Percentiles rank a stretch among this genome's conserved stretches.
Conservation (phyloP, 2,888 invertebrate species). For the Axea sp. region DNA sequence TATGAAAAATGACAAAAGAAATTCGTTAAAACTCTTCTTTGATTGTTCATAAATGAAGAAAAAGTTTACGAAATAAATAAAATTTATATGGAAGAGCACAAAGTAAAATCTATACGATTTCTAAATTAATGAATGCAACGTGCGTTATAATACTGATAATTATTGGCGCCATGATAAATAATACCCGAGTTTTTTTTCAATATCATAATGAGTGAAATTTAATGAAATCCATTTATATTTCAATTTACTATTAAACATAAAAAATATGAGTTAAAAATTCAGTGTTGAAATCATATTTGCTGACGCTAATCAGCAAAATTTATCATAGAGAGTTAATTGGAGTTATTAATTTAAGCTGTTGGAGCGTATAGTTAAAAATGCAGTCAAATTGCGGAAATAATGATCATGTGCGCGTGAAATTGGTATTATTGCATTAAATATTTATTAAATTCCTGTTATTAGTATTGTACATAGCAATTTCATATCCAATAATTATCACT, state of each 20-base stretch:
- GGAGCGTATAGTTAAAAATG: conserved; percentile 11
- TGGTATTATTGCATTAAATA: conserved; percentile 38
- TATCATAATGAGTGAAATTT: too few species aligned
- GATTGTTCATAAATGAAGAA: too few species aligned
- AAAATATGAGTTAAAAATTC: conserved; percentile 19
- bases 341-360: conserved; percentile 48
- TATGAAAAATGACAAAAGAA: too few species aligned
- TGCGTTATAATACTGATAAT: too few species aligned
- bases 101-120: too few species aligned
- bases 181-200: too few species aligned
- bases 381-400: conserved; percentile 31
- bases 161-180: too few species aligned
- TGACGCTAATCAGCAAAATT: conserved; percentile 25
- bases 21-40: too few species aligned
- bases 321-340: conserved; percentile 36
- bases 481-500: conserved; percentile 23
- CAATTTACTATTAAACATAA: conserved; percentile 24
- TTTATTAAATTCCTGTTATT: conserved; percentile 48
- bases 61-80: too few species aligned
- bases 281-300: conserved; percentile 31
- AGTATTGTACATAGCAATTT: conserved; percentile 8
- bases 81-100: too few species aligned
- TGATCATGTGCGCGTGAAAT: conserved; percentile 30
- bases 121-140: too few species aligned
- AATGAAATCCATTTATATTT: conserved; percentile 26